Conservation (phyloP, 1,140 invertebrate species). For the Pygmarrhopalites habei region DNA sequence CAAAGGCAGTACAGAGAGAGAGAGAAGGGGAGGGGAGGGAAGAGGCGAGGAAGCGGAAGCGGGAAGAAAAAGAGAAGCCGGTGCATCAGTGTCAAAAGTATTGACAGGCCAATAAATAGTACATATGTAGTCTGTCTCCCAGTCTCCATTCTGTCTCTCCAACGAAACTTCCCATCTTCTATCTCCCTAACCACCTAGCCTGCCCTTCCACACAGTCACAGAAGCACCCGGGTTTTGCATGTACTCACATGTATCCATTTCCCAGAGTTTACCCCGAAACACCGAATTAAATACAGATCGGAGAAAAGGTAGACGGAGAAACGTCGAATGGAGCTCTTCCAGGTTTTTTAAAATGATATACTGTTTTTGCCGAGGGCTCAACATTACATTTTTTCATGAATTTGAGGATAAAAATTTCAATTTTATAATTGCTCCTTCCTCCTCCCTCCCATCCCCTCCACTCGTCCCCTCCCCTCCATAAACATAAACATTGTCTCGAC, state of each 20-base stretch:
- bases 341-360: too few species aligned
- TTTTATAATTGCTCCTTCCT: too few species aligned
- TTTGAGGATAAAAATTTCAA: too few species aligned
- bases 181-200: not conserved
- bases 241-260: not conserved
- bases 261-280: not conserved
- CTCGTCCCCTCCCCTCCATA: too few species aligned
- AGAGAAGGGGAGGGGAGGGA: not conserved
- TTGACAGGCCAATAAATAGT: constrained; percentile 20
- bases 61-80: constrained; percentile 13
- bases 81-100: constrained; percentile 26
- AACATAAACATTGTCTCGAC: not conserved
- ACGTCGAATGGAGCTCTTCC: too few species aligned
- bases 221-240: not conserved
- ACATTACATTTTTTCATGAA: too few species aligned
- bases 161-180: not conserved
- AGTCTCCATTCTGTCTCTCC: not conserved
- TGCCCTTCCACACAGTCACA: not conserved
- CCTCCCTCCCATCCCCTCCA: too few species aligned
- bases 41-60: too few species aligned
- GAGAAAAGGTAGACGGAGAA: too few species aligned
- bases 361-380: too few species aligned
- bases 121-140: not conserved
- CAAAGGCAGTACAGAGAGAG: not conserved
- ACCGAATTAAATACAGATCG: not conserved